These are phyloP conservation scores for human DNA, from an alignment of 2,113 vertebrate species.

Conservation along the genomic window GRCh38 chr12:57504001-57504500, in stretches of 20 bases:
- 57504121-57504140: background rate
- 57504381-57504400: background rate
- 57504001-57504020: background rate
- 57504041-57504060: background rate
- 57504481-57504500: background rate
- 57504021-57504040: background rate
- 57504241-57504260: constrained; percentile 89
- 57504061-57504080: background rate
- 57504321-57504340: background rate
- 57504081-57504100: background rate
- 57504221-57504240: constrained; percentile 94
- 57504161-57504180: background rate
- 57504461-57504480: background rate
- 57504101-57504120: background rate
- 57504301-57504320: constrained; percentile 25
- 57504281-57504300: constrained; percentile 97
- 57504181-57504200: background rate
- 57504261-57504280: constrained; percentile 92
- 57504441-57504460: background rate
- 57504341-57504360: background rate
- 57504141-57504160: background rate
- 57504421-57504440: background rate
- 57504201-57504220: background rate
- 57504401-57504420: background rate
- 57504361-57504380: background rate